Percentiles rank a stretch among this genome's conserved stretches.
Evolutionary conservation across 2,797 vertebrate species (phyloP).

Genomic region (Aeoliscus strigatus): DNA sequence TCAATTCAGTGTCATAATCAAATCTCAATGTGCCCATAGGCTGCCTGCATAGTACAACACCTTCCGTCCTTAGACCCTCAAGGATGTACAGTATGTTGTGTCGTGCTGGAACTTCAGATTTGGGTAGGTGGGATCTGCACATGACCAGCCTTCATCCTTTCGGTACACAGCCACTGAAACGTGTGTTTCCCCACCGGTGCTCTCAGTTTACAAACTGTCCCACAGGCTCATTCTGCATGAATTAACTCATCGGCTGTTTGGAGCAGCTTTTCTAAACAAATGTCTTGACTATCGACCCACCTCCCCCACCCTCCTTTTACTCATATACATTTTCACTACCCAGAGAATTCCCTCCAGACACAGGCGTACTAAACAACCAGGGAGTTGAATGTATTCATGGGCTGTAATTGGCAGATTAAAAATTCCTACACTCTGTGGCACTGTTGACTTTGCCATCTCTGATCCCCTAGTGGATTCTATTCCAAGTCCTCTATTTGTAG

Average conservation of each 20-base stretch:
- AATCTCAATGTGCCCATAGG: too few species aligned
- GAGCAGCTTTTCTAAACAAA: slow-evolving; percentile 38
- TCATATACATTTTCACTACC: too few species aligned
- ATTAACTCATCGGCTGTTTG: slow-evolving; percentile 7
- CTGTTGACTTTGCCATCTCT: slow-evolving; percentile 60
- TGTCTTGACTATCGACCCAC: slow-evolving; percentile 23
- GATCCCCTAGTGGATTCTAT: slow-evolving; percentile 61
- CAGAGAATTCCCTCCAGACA: slow-evolving; percentile 61
- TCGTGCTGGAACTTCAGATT: too few species aligned
- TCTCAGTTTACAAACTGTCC: slow-evolving; percentile 4
- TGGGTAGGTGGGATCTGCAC: too few species aligned
- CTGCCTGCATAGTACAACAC: too few species aligned
- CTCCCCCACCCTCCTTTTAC: too few species aligned
- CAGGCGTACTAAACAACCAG: slow-evolving; percentile 49
- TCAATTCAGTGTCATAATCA: too few species aligned
- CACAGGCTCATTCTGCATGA: slow-evolving; percentile 5
- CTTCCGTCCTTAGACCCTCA: too few species aligned
- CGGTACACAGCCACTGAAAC: too few species aligned
- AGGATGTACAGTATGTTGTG: too few species aligned
- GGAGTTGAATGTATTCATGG: slow-evolving; percentile 53
- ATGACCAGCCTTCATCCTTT: too few species aligned
- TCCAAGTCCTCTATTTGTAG: slow-evolving; percentile 59
- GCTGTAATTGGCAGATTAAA: slow-evolving; percentile 68
- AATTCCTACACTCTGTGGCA: slow-evolving; percentile 62
- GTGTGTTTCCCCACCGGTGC: slow-evolving; percentile 3